Evolutionary conservation across 2,113 vertebrate species (phyloP).

Genomic region (Synodontis membranacea): DNA sequence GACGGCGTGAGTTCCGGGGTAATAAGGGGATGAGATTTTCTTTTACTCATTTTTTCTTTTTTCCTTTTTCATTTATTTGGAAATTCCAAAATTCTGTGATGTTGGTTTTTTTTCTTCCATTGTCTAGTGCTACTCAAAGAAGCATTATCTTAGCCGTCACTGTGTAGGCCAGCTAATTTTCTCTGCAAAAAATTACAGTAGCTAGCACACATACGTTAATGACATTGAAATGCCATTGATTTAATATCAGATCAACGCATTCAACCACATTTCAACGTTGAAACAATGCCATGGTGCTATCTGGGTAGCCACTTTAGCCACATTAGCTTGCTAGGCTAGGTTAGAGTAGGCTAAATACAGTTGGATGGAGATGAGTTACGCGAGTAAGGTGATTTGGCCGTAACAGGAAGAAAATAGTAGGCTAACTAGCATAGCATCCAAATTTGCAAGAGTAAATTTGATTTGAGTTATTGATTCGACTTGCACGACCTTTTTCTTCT

Average conservation of each 20-base stretch:
- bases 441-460: background rate
- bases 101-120: background rate
- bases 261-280: no score
- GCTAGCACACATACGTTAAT: no score
- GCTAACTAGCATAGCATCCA: background rate
- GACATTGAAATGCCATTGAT: no score
- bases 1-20: conserved; percentile 82
- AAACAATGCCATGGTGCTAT: no score
- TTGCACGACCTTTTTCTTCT: no score
- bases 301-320: background rate
- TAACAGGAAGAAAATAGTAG: background rate
- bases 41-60: background rate
- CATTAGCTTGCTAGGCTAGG: background rate
- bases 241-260: no score
- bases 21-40: background rate
- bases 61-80: background rate
- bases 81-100: background rate
- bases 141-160: background rate
- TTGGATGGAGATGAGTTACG: background rate
- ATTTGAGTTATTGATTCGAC: background rate
- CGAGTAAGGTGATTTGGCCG: background rate
- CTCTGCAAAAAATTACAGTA: background rate
- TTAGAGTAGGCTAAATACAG: background rate
- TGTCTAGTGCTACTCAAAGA: background rate
- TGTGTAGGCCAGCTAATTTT: background rate